A percentile compares a stretch with the other conserved stretches of the same genome.
phyloP scores from a whole-genome alignment of 2,888 invertebrate species.

The Mechanitis messenoides region DNA sequence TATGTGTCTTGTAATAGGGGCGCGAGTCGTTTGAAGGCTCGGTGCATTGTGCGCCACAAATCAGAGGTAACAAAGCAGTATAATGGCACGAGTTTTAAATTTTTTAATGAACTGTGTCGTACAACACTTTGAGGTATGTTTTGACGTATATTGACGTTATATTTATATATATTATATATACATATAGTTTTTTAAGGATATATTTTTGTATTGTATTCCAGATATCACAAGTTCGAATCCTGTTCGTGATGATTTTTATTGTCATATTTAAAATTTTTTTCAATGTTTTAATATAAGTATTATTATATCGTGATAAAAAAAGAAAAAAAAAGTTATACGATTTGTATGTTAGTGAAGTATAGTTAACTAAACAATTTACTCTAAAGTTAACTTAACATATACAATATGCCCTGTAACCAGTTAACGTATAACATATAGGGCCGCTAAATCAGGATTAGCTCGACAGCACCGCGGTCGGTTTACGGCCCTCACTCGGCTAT shows the following conservation, averaged over 20 bases:
- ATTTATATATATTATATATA: too few species aligned
- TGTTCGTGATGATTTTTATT: too few species aligned
- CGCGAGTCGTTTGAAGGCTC: constrained; percentile 32
- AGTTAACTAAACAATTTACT: constrained; percentile 4
- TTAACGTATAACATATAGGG: constrained; percentile 59
- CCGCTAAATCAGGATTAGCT: constrained; percentile 73
- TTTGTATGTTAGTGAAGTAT: not conserved
- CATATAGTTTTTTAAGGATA: too few species aligned
- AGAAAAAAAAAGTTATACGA: too few species aligned
- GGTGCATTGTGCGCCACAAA: constrained; percentile 59
- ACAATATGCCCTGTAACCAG: constrained; percentile 14
- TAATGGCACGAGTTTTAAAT: constrained; percentile 65
- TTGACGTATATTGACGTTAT: constrained; percentile 16
- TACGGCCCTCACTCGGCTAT: constrained; percentile 49
- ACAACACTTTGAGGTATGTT: constrained; percentile 62
- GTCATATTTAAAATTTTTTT: too few species aligned
- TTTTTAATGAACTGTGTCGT: constrained; percentile 70
- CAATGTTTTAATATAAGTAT: too few species aligned
- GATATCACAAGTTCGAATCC: too few species aligned
- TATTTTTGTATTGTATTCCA: too few species aligned
- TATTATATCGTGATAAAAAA: too few species aligned
- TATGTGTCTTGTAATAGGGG: constrained; percentile 37
- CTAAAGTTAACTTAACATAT: not conserved
- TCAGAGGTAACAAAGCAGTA: constrained; percentile 62
- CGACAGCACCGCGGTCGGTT: constrained; percentile 57